These are phyloP conservation scores for Meda fulgida DNA, from an alignment of 2,797 vertebrate genomes.

Conservation along the genomic window DNA sequence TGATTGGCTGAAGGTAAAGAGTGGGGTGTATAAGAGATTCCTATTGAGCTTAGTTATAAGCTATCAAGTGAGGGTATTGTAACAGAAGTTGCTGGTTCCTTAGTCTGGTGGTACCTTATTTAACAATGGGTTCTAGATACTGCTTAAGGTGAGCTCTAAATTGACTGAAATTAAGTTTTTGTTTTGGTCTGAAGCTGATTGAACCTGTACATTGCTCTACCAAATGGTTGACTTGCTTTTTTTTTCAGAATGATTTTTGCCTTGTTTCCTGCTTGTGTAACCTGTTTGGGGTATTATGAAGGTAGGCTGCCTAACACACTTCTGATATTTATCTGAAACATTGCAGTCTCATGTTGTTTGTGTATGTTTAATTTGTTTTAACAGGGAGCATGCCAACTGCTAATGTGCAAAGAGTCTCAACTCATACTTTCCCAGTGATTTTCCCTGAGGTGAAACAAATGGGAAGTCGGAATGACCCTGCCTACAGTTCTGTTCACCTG, in stretches of 20 bases:
- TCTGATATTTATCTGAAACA: not conserved
- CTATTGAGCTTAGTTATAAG: not conserved
- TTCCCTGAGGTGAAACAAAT: not conserved
- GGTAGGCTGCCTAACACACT: constrained; percentile 11
- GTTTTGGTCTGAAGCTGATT: not conserved
- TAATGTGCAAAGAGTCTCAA: not conserved
- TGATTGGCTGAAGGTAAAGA: constrained; percentile 13
- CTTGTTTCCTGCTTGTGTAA: constrained; percentile 18
- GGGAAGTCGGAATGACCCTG: not conserved
- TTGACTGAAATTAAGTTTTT: not conserved
- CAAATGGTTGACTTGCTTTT: not conserved
- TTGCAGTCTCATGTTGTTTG: not conserved
- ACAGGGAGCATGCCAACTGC: not conserved
- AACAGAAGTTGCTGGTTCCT: not conserved
- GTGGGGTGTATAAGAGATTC: not conserved
- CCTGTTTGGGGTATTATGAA: constrained; percentile 32
- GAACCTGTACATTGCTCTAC: not conserved
- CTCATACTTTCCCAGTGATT: not conserved
- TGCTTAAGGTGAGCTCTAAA: not conserved
- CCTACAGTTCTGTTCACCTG: not conserved
- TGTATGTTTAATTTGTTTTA: not conserved
- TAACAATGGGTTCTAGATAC: not conserved
- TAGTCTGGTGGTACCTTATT: not conserved
- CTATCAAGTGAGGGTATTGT: not conserved
- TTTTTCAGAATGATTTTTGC: constrained; percentile 24